Evolutionary conservation across 1,140 invertebrate genomes (phyloP), one percentile per base, ranked within the genome.

Genomic region (Acyrthosiphon pisum): DNA sequence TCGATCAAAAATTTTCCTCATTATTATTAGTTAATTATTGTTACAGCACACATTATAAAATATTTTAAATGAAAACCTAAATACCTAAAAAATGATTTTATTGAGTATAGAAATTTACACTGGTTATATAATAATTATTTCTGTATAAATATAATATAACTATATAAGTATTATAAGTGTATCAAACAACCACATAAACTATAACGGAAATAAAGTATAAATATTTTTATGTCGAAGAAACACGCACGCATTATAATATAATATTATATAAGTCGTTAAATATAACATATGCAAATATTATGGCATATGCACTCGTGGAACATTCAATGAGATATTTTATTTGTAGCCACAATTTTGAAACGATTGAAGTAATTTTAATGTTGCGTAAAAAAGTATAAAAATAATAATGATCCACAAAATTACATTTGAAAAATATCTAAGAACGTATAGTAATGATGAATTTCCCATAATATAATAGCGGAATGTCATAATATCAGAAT

Each of bases 201-300:
- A n/a, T n/a, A n/a, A 18, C 60, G 60, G 60, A 68, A 68, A 68
- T 68, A 68, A 68, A 68, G 30, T 14, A 68, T 76, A 76, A n/a
- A 76, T 76, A 76, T 76, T 76, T 76, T 76, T 76, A 76, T 76
- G 30, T n/a, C 60, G 18, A 76, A n/a, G n/a, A 76, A 76, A 76
- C 60, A 76, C 60, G 60, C 60, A 76, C 60, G 14, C n/a, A 76
- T n/a, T n/a, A 76, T 76, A n/a, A 76, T 76, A 76, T 76, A n/a
- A 76, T 76, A 76, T 76, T 76, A 76, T 76, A n/a, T 76, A 76
- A 76, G 60, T 18, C n/a, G 18, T 76, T n/a, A 76, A 76, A 76
- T 76, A n/a, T 18, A 18, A 76, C 60, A 76, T 76, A 76, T n/a
- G 30, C 60, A 76, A n/a, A 76, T 76, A n/a, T n/a, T 76, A 76